Conservation (phyloP, 2,888 invertebrate genomes). For the Cheilosia urbana region DNA sequence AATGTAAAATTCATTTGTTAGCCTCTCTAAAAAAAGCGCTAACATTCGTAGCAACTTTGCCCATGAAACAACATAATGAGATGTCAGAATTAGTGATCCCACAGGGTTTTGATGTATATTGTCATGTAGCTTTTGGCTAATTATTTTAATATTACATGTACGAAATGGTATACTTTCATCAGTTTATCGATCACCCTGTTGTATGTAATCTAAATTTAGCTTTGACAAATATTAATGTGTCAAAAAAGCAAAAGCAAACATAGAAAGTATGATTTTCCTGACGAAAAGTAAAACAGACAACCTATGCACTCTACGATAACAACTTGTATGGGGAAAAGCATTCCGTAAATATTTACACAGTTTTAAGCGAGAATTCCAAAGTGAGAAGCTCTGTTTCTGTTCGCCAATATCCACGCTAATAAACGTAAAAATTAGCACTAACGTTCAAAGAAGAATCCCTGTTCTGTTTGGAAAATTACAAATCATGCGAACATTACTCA, state of each 20-base stretch:
- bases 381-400: neutral
- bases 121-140: too few species aligned
- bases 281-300: neutral
- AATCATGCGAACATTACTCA: neutral
- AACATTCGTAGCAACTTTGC: too few species aligned
- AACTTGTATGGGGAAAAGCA: conserved; percentile 2
- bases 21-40: too few species aligned
- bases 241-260: neutral
- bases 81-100: too few species aligned
- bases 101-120: too few species aligned
- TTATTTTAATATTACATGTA: too few species aligned
- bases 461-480: neutral
- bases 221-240: neutral
- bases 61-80: too few species aligned
- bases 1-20: too few species aligned
- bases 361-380: neutral
- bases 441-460: neutral
- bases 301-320: neutral
- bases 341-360: neutral
- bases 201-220: neutral
- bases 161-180: too few species aligned
- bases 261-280: neutral
- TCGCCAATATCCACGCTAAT: neutral
- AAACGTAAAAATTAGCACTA: conserved; percentile 8
- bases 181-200: conserved; percentile 17